Base-by-base conservation (phyloP, 2,888 invertebrate species). In the Catocala sponsa region DNA sequence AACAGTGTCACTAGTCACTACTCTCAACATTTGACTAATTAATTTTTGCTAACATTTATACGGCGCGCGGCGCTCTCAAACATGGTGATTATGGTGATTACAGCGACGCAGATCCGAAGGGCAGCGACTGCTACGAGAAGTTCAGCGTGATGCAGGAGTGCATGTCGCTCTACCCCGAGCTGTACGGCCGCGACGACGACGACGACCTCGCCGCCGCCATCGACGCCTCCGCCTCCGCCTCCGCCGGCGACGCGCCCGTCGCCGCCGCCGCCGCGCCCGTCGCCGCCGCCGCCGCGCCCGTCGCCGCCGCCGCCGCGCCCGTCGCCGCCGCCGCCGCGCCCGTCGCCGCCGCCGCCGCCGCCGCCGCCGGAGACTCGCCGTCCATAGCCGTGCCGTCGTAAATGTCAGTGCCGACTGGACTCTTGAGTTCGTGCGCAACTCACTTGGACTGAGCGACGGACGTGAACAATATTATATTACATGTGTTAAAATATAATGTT, bases 71-170 rank as follows among this genome's bases (percentile, higher is more conserved):
- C n/a, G n/a, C n/a, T 25, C 4, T 25, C 4, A 25, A 25, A 25
- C 25, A 2, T 25, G 25, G 25, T 25, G 25, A 25, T 25, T 25
- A 25, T 42, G 5, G 11, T 5, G 11, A 4, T 57, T 96, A 85
- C 90, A 98, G 98, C 72, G 96, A 96, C 63, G 97, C 97, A 4
- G 98, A 99, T 4, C 98, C 98, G 0, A 99, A 99, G 91, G 99
- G 99, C 57, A 97, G 97, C 51, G 98, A 99, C 82, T 99, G 99
- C 90, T 97, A 97, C 83, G 98, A 98, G 69, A 96, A 97, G 77
- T 99, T 99, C 90, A 97, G 97, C 84, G 96, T 96, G 55, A 99
- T 99, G 98, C 98, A 98, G 85, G 95, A 96, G 38, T 99, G 99
- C 86, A 98, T 99, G 97, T 94, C 96, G 48, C 94, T 96, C 72